A percentile compares a stretch with the other conserved stretches of the same genome.
Evolutionary conservation across 2,888 invertebrate genomes (phyloP).

Genomic region (Drosophila demipolita): DNA sequence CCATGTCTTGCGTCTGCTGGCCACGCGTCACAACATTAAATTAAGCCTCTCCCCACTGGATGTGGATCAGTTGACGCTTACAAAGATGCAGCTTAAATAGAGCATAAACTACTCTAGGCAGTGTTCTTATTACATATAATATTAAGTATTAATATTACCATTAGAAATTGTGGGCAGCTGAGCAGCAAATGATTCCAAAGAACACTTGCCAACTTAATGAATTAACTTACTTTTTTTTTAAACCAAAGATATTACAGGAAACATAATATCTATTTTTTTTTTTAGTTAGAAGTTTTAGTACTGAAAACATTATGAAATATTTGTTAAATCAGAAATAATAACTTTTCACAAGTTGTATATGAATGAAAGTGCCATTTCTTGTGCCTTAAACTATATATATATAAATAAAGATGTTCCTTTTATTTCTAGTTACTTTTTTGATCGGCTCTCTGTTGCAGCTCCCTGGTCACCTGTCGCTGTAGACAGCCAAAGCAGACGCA

Average conservation of each 20-base stretch:
- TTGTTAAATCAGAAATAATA: background rate
- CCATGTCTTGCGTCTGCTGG: slow-evolving; percentile 31
- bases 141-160: background rate
- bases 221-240: background rate
- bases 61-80: slow-evolving; percentile 44
- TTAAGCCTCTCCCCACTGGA: slow-evolving; percentile 52
- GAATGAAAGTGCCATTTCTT: background rate
- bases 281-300: too few relatives aligned
- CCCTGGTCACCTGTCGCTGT: slow-evolving; percentile 54
- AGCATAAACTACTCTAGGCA: background rate
- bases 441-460: slow-evolving; percentile 33
- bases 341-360: background rate
- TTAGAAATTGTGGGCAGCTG: background rate
- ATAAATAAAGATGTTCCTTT: background rate
- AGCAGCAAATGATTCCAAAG: slow-evolving; percentile 15
- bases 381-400: background rate
- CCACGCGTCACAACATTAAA: slow-evolving; percentile 36
- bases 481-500: slow-evolving; percentile 60
- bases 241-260: background rate
- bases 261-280: background rate
- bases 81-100: slow-evolving; percentile 45
- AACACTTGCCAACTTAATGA: background rate
- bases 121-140: too few relatives aligned
- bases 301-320: background rate
- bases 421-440: background rate